Evolutionary conservation across 2,888 invertebrate genomes (phyloP), one percentile per base, ranked within the genome.

Genomic region (Acleris emargana): DNA sequence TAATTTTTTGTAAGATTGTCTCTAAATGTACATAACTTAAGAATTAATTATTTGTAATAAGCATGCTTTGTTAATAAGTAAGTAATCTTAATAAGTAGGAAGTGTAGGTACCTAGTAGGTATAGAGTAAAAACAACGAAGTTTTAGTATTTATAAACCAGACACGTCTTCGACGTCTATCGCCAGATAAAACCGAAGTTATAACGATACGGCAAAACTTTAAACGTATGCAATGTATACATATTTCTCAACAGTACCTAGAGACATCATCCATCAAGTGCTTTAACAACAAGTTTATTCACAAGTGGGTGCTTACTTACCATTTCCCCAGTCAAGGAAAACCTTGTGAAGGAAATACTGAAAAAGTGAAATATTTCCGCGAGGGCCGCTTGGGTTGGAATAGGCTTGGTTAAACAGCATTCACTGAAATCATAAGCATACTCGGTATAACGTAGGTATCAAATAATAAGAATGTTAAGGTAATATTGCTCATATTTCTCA

Each of bases 361-460:
- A 52, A 42, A 20, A 32, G 20, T 17, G 20, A 38, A 28, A 47
- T 58, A 58, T 53, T 53, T 53, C 25, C 52, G 28, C 38, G 11
- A 49, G 20, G 51, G 25, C 9, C 17, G 28, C 47, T 51, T 45
- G 32, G n/a, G 57, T 20, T 22, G 51, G 28, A 58, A 63, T 47
- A 38, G 20, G 32, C 38, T 58, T 38, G 17, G 25, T 51, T 45
- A 38, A 38, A 54, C 32, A 54, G 18, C 52, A 20, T 63, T 58
- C 38, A 52, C 58, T 38, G 52, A 63, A 58, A 53, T 58, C 51
- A 51, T 52, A 38, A 54, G 38, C 38, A 20, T 45, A 45, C n/a
- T 5, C 45, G 45, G 45, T 17, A 16, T 43, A n/a, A 45, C 17
- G 45, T 45, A 17, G 6, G 7, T n/a, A 16, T 45, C 6, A 45